Percentiles rank a stretch among this genome's conserved stretches.
These are phyloP conservation scores for Actinia tenebrosa DNA, from an alignment of 64 coral and sea anemone genomes.

Conservation along the genomic window DNA sequence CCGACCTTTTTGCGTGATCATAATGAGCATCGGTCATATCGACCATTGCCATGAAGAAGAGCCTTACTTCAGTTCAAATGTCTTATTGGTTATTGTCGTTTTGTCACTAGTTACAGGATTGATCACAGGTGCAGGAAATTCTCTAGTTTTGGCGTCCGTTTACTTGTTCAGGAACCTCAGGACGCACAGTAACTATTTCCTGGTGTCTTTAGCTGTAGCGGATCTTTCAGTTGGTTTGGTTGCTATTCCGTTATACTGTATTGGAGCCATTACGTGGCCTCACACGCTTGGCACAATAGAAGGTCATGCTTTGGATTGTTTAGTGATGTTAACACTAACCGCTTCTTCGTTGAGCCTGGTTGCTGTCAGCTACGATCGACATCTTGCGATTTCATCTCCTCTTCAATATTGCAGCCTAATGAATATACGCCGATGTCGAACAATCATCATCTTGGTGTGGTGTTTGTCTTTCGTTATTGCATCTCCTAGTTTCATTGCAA, in stretches of 20 bases:
- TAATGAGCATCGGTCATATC: neutral
- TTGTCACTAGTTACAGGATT: slow-evolving; percentile 21
- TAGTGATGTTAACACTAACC: slow-evolving; percentile 27
- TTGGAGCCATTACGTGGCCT: slow-evolving; percentile 38
- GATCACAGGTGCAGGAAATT: slow-evolving; percentile 36
- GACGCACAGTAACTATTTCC: slow-evolving; percentile 59
- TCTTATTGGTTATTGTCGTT: neutral
- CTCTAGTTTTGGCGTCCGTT: slow-evolving; percentile 50
- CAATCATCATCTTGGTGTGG: slow-evolving; percentile 15
- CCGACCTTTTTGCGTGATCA: neutral
- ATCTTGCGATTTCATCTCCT: slow-evolving; percentile 16
- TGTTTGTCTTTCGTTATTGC: slow-evolving; percentile 27
- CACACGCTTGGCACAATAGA: neutral
- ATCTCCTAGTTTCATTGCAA: neutral
- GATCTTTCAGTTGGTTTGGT: slow-evolving; percentile 60
- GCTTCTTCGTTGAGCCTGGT: slow-evolving; percentile 32
- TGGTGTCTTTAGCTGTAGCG: slow-evolving; percentile 54
- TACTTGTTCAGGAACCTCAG: slow-evolving; percentile 32
- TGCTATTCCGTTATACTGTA: slow-evolving; percentile 54
- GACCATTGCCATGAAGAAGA: neutral
- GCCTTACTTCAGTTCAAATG: neutral
- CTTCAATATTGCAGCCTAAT: slow-evolving; percentile 21
- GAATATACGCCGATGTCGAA: neutral
- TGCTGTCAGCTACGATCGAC: slow-evolving; percentile 34
- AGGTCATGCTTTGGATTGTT: slow-evolving; percentile 12